Evolutionary conservation across 2,888 invertebrate species (phyloP), one percentile per base, ranked within the genome.

Genomic region (Leucoma salicis): DNA sequence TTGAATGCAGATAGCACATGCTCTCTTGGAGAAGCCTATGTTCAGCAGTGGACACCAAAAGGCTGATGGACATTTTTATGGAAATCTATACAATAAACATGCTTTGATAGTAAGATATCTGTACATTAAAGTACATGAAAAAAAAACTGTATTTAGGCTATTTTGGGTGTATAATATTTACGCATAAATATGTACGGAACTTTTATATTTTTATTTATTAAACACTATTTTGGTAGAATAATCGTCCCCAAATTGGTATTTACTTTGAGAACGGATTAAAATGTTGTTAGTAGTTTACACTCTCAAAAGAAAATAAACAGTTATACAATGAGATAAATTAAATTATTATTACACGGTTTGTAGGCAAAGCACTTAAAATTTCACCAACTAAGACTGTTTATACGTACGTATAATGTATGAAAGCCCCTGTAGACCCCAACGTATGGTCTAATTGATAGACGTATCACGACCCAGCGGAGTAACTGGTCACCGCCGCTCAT

Each of bases 391-490:
- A 72, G 68, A 66, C 64, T 69, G 73, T 70, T 75, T 70, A 69
- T 58, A 67, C 63, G 54, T 51, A 73, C 74, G 74, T 78, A 76
- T 75, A 73, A 78, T 74, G 70, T 78, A 73, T 72, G 70, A 67
- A 62, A 68, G 71, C 68, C 73, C 63, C 61, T 53, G 52, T 46
- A 47, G 57, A 50, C 52, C 66, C 57, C 49, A 46, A 32, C 31
- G 27, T 44, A 11, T 57, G 62, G 63, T 32, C 0, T 35, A 55
- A 61, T 21, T 8, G 21, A 8, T 21, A 21, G 21, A 8, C 21
- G 6, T 21, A 8, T 8, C 6, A 21, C 6, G 21, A 21, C 8
- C 3, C 6, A 8, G 6, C 21, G 8, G 6, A 8, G 21, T 21
- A 21, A 21, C 21, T 21, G 8, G 6, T 21, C 8, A 5, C 8